phyloP scores from a whole-genome alignment of 64 coral and sea anemone species.

The Cladopsammia gracilis region DNA sequence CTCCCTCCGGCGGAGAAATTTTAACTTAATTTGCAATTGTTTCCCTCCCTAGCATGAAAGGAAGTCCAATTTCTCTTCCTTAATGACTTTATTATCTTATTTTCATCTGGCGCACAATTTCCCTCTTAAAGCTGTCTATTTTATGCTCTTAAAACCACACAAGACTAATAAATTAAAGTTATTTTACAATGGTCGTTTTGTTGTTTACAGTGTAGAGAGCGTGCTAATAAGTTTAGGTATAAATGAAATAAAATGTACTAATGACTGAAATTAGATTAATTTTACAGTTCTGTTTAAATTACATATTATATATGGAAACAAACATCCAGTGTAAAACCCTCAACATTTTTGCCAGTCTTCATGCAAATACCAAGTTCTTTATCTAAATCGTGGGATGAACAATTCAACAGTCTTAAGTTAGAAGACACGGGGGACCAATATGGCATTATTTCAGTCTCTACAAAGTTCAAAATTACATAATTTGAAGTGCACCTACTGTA shows the following conservation, averaged over 20 bases:
- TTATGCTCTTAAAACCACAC: not conserved
- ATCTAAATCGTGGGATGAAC: too few relatives aligned
- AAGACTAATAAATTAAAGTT: not conserved
- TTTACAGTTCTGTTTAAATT: not conserved
- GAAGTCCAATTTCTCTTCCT: not conserved
- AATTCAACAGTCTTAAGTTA: too few relatives aligned
- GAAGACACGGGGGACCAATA: too few relatives aligned
- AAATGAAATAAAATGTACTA: not conserved
- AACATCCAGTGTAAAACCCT: not conserved
- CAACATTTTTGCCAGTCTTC: not conserved
- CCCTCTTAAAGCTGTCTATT: not conserved
- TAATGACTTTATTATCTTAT: conserved; percentile 22
- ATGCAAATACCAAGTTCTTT: too few relatives aligned
- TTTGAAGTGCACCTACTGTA: too few relatives aligned
- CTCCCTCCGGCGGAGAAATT: not conserved
- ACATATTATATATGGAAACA: not conserved
- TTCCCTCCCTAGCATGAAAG: not conserved
- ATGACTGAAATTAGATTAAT: not conserved
- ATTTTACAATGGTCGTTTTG: not conserved
- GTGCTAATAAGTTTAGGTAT: not conserved
- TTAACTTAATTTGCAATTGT: not conserved
- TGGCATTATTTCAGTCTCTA: too few relatives aligned
- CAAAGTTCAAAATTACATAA: too few relatives aligned
- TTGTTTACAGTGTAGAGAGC: not conserved
- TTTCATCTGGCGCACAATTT: not conserved